These are phyloP conservation scores for Exaiptasia diaphana DNA, from an alignment of 64 coral and sea anemone genomes.

Conservation along the genomic window DNA sequence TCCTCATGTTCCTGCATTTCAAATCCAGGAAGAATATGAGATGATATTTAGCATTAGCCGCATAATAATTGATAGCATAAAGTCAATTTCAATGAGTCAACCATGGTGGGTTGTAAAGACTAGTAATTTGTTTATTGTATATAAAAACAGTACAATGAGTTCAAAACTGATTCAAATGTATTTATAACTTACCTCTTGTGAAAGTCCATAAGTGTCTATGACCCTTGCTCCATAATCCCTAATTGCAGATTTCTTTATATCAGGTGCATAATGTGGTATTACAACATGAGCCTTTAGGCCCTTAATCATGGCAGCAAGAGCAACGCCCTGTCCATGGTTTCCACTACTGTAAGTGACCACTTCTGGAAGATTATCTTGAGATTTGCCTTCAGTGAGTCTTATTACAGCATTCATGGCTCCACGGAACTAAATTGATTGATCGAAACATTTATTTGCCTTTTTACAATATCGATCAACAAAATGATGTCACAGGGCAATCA, in stretches of 20 bases:
- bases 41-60: too few species aligned
- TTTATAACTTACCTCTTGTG: constrained; percentile 70
- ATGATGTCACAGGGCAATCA: too few species aligned
- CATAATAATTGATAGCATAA: too few species aligned
- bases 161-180: too few species aligned
- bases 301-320: constrained; percentile 71
- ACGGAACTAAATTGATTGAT: constrained; percentile 79
- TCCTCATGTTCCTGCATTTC: too few species aligned
- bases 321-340: constrained; percentile 88
- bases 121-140: too few species aligned
- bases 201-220: constrained; percentile 71
- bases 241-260: constrained; percentile 84
- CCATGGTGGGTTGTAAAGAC: too few species aligned
- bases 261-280: constrained; percentile 81
- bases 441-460: too few species aligned
- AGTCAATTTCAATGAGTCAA: too few species aligned
- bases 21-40: too few species aligned
- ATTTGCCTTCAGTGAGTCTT: constrained; percentile 40
- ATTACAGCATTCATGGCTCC: constrained; percentile 94
- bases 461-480: too few species aligned
- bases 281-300: constrained; percentile 78
- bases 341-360: constrained; percentile 97
- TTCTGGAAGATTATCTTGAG: constrained; percentile 14
- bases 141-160: too few species aligned
- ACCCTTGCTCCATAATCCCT: constrained; percentile 82